Base-by-base conservation (phyloP, 2,113 vertebrate genomes). In the Myodes glareolus region DNA sequence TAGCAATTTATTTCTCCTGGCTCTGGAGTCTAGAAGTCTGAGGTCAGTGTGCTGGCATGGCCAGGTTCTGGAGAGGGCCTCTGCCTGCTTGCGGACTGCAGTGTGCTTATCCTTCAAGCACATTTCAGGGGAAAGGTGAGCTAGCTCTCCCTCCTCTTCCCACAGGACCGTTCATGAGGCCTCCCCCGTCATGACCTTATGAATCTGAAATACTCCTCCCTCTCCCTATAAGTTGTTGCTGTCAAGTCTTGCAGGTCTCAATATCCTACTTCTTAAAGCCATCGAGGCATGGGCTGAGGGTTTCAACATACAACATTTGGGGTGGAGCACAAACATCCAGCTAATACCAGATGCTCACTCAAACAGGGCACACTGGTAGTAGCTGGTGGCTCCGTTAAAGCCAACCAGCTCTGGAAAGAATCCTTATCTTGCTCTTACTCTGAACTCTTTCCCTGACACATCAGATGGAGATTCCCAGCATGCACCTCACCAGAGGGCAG, bases 121-220 rank as follows among this genome's bases (percentile, higher is more conserved):
- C 31, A 0, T 0, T 10, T 45, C 25, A 67, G 92, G 36, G 29
- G 12, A 85, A n/a, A 17, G 42, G 23, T 3, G 52, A 63, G 23
- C 27, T 16, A 31, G 6, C 14, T 4, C 14, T 4, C 39, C 21
- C 7, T 5, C 11, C 36, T 73, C 29, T n/a, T 36, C 45, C 47
- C 4, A 1, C 10, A 23, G 61, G 5, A 3, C 19, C 42, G 1
- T 3, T 72, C 5, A 0, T 0, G 47, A 88, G 42, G 42, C 7
- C 16, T 72, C 25, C 17, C 75, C 9, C 12, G 3, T 90, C 13
- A 42, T 12, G 88, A 78, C 36, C 11, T 55, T 39, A 10, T 27
- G 47, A 72, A 55, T 70, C 86, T 10, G 58, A 85, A 63, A 42
- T 17, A 31, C n/a, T 13, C 12, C 55, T 52, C 67, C 50, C 2